A percentile compares a stretch with the other conserved stretches of the same genome.
Evolutionary conservation across 2,113 vertebrate genomes (phyloP).

Genomic region (Eonycteris spelaea): DNA sequence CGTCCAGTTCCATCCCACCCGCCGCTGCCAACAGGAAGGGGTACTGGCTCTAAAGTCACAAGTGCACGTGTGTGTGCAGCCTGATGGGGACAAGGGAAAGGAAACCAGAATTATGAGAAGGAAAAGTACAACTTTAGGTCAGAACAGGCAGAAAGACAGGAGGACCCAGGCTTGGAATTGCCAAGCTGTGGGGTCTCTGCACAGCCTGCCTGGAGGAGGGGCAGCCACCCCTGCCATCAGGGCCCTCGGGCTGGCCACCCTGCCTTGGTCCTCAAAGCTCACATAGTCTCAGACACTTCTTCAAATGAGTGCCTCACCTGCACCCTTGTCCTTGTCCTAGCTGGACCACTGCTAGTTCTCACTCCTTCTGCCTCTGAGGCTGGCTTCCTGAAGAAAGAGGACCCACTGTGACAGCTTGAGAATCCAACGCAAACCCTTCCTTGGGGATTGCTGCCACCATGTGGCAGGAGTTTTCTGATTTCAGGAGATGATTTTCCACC

Average conservation of each 20-base stretch:
- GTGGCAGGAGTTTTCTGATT: constrained; percentile 31
- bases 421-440: not conserved
- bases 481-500: not conserved
- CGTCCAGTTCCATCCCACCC: not conserved
- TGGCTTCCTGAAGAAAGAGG: not conserved
- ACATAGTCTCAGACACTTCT: not conserved
- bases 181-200: not conserved
- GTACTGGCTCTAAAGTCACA: not conserved
- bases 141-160: not conserved
- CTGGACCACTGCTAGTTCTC: not conserved
- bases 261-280: not conserved
- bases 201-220: not conserved
- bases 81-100: not conserved
- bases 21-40: not conserved
- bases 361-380: not conserved
- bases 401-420: not conserved
- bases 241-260: not conserved
- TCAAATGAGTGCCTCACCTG: too few relatives aligned
- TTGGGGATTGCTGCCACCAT: constrained; percentile 42
- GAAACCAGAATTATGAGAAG: too few relatives aligned
- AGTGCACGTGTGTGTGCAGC: not conserved
- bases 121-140: not conserved
- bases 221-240: fast-evolving
- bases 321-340: not conserved
- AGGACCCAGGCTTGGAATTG: not conserved